Base-by-base conservation (phyloP, 1,140 invertebrate species). In the Cyclina sinensis region DNA sequence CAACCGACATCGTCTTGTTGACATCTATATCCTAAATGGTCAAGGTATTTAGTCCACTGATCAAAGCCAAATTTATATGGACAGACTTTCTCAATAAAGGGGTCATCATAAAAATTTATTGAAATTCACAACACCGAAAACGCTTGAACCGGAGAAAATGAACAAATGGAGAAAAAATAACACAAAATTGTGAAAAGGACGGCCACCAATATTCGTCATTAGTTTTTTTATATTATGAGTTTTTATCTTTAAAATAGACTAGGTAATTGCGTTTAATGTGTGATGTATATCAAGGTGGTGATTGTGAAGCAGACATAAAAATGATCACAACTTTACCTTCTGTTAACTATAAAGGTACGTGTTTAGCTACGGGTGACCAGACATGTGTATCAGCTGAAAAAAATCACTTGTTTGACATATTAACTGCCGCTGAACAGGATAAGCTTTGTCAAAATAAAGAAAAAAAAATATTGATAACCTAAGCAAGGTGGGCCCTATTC, bases 131-230 rank as follows among this genome's bases (percentile, higher is more conserved):
- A n/a, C n/a, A n/a, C n/a, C n/a, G n/a, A n/a, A n/a, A n/a, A n/a
- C n/a, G n/a, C n/a, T n/a, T 3, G 7, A 62, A 62, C 3, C 16
- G 57, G 14, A 62, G 57, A 14, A 62, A 27, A 62, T 62, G 57
- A 27, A 62, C 7, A n/a, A 11, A 65, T 30, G 12, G n/a, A 14
- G 30, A 65, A 65, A 59, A 70, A 35, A 7, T 39, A 27, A 70
- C 65, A 70, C 65, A 70, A 35, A 62, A 62, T 24, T n/a, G 21
- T 27, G n/a, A 62, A 70, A 70, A 37, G 65, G 65, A 70, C 32
- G 65, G 65, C 65, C n/a, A 62, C 24, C 57, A 62, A 27, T 62
- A 16, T 70, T 37, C 65, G 37, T 70, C n/a, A 70, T 37, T 70
- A 70, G 65, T 37, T 18, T 43, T n/a, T 9, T 39, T 9, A 70